These are phyloP conservation scores for Rousettus madagascariensis DNA, from an alignment of 2,797 vertebrate genomes.

Conservation along the genomic window DNA sequence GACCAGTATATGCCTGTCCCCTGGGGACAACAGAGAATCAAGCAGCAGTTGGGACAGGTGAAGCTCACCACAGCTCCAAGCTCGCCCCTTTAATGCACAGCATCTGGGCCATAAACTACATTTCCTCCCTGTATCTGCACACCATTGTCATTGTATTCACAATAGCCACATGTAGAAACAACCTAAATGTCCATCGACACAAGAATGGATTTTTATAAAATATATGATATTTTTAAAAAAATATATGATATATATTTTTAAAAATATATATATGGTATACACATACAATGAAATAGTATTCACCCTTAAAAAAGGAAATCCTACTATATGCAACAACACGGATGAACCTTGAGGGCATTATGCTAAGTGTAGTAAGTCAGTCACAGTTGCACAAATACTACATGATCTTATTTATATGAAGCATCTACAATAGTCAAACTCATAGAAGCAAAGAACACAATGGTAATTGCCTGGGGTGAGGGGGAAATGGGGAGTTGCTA, in stretches of 20 bases:
- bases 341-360: background rate
- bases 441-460: background rate
- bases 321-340: background rate
- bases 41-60: background rate
- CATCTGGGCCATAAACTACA: background rate
- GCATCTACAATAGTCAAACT: background rate
- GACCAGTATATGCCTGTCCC: background rate
- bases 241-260: too few species aligned
- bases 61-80: background rate
- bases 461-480: background rate
- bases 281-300: background rate
- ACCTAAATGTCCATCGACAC: background rate
- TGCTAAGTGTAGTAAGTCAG: background rate
- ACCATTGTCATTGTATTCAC: too few species aligned
- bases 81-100: rapidly evolving
- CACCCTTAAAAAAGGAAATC: background rate
- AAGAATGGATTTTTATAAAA: background rate
- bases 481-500: background rate
- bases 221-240: background rate
- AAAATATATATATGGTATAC: background rate
- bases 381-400: background rate
- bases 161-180: background rate
- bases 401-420: background rate
- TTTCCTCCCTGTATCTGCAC: background rate
- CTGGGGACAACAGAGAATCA: background rate